phyloP scores from a whole-genome alignment of 1,140 invertebrate genomes.

The Bombus confusus region DNA sequence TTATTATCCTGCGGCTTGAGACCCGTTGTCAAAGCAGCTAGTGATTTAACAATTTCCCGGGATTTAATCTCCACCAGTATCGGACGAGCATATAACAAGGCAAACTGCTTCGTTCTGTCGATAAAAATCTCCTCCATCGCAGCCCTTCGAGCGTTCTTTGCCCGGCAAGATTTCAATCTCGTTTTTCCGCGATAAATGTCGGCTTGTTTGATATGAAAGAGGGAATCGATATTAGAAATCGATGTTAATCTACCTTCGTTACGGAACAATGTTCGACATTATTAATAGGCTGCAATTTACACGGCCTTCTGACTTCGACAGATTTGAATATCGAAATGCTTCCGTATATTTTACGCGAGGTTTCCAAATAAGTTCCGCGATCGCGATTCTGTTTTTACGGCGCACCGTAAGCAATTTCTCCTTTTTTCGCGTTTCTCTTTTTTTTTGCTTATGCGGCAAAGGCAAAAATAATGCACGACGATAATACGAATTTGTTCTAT shows the following conservation, averaged over 20 bases:
- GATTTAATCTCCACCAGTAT: constrained; percentile 50
- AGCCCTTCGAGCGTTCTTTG: not conserved
- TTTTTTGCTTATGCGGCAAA: too few relatives aligned
- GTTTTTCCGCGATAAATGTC: constrained; percentile 33
- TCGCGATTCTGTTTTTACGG: not conserved
- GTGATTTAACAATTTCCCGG: constrained; percentile 56
- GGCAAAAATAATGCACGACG: too few relatives aligned
- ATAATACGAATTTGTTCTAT: too few relatives aligned
- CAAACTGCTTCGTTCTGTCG: constrained; percentile 16
- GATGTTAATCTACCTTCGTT: constrained; percentile 37
- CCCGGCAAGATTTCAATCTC: constrained; percentile 11
- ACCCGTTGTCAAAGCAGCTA: constrained; percentile 34
- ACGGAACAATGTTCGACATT: constrained; percentile 21
- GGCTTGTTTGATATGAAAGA: constrained; percentile 14
- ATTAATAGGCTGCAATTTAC: constrained; percentile 53
- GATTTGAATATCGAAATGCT: not conserved
- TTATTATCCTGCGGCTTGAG: constrained; percentile 31
- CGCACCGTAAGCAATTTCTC: not conserved
- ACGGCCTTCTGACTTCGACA: not conserved
- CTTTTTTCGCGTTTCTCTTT: not conserved
- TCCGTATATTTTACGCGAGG: not conserved
- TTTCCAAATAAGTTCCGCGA: not conserved
- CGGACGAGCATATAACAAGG: constrained; percentile 17
- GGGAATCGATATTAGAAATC: constrained; percentile 38
- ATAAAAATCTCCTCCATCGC: constrained; percentile 26